Percentiles rank a stretch among this genome's conserved stretches.
Conservation (phyloP, 2,888 invertebrate genomes). For the Macaria notata region DNA sequence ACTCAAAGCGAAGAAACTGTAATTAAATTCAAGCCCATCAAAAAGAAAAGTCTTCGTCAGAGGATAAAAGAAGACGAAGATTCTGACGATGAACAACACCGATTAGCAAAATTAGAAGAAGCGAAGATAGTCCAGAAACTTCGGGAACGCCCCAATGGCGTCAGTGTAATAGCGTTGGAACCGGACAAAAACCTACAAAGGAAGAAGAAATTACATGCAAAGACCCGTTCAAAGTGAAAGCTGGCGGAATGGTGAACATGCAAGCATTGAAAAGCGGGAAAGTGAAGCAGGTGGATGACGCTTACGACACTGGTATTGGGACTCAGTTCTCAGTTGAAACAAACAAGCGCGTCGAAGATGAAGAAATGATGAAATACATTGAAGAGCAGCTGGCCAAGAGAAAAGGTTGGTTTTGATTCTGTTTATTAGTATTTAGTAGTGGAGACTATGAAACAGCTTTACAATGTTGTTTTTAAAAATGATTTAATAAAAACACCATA, state of each 20-base stretch:
- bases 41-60: conserved; percentile 78
- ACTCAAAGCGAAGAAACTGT: conserved; percentile 27
- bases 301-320: conserved; percentile 96
- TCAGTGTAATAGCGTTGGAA: conserved; percentile 89
- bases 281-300: conserved; percentile 91
- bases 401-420: conserved; percentile 81
- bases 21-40: conserved; percentile 76
- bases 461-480: no score
- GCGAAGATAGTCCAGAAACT: conserved; percentile 93
- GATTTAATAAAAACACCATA: no score
- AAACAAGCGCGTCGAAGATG: conserved; percentile 98
- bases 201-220: conserved; percentile 81
- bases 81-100: conserved; percentile 64
- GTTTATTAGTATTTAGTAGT: no score
- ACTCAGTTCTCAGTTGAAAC: conserved; percentile 99
- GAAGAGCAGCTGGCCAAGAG: conserved; percentile 91
- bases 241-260: conserved; percentile 95
- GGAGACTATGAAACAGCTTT: no score
- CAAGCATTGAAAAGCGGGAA: conserved; percentile 90
- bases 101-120: conserved; percentile 87
- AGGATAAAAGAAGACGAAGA: conserved; percentile 73
- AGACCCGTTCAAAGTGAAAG: conserved; percentile 83
- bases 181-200: conserved; percentile 85
- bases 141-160: conserved; percentile 91
- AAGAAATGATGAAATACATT: conserved; percentile 95